Conservation (phyloP, 2,113 vertebrate genomes). For the Dunckerocampus dactyliophorus region DNA sequence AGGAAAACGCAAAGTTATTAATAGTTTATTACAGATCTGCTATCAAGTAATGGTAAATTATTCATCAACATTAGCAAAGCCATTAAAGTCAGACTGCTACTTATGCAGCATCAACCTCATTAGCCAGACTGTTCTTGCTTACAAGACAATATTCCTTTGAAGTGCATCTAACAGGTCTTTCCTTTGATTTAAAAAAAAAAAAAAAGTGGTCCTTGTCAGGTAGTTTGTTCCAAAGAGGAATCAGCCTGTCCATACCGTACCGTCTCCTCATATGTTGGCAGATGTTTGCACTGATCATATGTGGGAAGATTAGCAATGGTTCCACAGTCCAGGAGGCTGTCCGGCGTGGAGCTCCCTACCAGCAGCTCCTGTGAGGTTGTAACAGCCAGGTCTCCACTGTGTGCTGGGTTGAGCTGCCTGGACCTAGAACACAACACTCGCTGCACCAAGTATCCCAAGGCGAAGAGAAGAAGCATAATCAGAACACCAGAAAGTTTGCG, state of each 20-base stretch:
- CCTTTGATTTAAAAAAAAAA: background rate
- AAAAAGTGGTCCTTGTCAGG: constrained; percentile 10
- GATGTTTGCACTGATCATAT: constrained; percentile 82
- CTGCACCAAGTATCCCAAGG: constrained; percentile 81
- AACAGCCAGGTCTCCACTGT: constrained; percentile 45
- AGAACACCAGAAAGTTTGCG: constrained; percentile 83
- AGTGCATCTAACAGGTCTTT: background rate
- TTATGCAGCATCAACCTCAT: background rate
- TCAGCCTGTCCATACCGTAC: constrained; percentile 44
- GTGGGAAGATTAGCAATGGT: constrained; percentile 70
- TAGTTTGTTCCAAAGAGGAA: constrained; percentile 5
- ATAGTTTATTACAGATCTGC: background rate
- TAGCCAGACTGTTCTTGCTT: background rate
- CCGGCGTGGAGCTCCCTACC: constrained; percentile 57
- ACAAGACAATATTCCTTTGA: background rate
- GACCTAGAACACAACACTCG: constrained; percentile 76
- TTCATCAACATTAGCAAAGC: background rate
- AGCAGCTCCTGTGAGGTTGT: constrained; percentile 75
- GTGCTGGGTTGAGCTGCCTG: constrained; percentile 58
- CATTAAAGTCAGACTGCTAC: background rate
- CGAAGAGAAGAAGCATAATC: constrained; percentile 81
- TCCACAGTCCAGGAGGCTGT: constrained; percentile 29
- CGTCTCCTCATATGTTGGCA: constrained; percentile 86
- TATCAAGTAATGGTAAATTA: background rate
- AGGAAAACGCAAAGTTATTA: background rate